Percentiles rank a stretch among this genome's conserved stretches.
Evolutionary conservation across 2,888 invertebrate genomes (phyloP).

Genomic region (Habrosyne pyritoides): DNA sequence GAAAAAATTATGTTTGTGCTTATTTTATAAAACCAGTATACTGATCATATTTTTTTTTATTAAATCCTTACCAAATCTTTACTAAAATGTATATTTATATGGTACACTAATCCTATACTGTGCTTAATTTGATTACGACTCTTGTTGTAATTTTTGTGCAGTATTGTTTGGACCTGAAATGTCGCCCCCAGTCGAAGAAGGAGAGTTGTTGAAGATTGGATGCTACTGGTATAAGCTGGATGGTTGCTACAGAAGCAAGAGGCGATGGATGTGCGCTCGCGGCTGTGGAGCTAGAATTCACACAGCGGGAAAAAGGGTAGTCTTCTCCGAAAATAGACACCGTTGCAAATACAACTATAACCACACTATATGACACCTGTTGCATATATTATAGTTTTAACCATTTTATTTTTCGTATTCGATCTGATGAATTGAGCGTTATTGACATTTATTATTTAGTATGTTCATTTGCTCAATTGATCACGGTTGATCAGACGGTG

Average conservation of each 20-base stretch:
- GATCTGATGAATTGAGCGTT: background rate
- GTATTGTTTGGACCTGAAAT: background rate
- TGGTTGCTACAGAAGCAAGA: conserved; percentile 57
- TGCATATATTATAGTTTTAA: conserved; percentile 5
- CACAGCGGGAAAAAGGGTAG: conserved; percentile 65
- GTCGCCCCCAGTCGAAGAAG: conserved; percentile 29
- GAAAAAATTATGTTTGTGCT: conserved; percentile 22
- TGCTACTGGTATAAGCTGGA: conserved; percentile 72
- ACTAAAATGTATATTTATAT: too few species aligned
- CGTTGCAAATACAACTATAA: conserved; percentile 50
- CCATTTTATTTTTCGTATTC: background rate
- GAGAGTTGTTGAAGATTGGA: conserved; percentile 62
- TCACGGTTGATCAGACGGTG: too few species aligned
- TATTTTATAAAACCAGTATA: conserved; percentile 37
- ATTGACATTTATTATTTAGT: background rate
- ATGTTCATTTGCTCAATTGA: background rate
- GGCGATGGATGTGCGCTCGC: conserved; percentile 74
- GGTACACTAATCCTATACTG: background rate
- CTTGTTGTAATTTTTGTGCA: background rate
- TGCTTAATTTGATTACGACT: background rate
- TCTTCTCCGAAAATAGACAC: conserved; percentile 69
- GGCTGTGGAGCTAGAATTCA: conserved; percentile 74
- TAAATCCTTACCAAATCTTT: conserved; percentile 12
- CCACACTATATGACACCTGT: conserved; percentile 53
- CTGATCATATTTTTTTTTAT: conserved; percentile 22